Evolutionary conservation across 2,113 vertebrate genomes (phyloP).

Genomic region (Plecturocebus donacophilus): DNA sequence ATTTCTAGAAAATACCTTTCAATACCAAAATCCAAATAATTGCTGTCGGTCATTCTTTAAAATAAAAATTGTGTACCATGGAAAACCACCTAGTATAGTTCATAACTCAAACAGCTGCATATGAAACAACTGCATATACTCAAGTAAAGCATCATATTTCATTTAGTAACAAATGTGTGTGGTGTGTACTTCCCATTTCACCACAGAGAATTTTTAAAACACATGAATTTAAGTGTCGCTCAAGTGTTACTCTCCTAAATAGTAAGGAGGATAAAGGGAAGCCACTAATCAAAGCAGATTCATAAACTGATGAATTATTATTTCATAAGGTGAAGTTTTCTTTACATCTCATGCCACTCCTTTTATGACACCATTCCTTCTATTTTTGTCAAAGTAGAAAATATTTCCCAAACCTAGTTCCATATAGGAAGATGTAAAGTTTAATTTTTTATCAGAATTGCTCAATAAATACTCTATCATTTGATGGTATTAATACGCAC

Average conservation of each 20-base stretch:
- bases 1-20: neutral
- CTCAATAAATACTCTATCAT: neutral
- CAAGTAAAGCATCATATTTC: neutral
- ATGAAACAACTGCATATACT: neutral
- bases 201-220: neutral
- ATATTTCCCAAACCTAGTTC: neutral
- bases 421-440: neutral
- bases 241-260: neutral
- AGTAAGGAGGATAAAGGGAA: neutral
- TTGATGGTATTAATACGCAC: neutral
- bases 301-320: neutral
- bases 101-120: neutral
- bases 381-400: neutral
- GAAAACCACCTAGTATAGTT: neutral
- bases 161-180: neutral
- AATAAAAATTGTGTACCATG: neutral
- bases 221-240: accelerated
- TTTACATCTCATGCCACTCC: neutral
- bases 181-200: neutral
- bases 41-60: neutral
- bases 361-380: neutral
- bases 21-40: neutral
- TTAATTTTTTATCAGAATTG: neutral
- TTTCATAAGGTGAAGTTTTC: neutral
- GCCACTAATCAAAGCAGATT: neutral